Evolutionary conservation across 2,888 invertebrate species (phyloP), one percentile per base, ranked within the genome.

Genomic region (Drosophila bunnanda): DNA sequence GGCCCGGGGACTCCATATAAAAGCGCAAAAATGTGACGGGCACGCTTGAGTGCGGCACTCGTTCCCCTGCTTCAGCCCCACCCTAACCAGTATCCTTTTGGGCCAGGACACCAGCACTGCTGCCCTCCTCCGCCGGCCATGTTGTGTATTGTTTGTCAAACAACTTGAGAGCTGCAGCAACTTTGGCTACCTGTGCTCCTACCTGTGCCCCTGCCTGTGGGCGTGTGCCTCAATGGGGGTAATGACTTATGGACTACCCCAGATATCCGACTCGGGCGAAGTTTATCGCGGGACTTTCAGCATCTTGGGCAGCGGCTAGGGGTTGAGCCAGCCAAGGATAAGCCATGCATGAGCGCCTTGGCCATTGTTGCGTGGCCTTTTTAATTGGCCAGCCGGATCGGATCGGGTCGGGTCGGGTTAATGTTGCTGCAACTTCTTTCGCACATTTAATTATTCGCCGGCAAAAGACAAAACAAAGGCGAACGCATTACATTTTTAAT

Each of bases 1-100:
- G 28, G n/a, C 15, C 61, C 17, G 67, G 44, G 32, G 46, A 44
- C 43, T 55, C 32, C 52, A 61, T 55, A 62, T 73, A 76, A 78
- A 82, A 78, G 79, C 74, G 86, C 83, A 85, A 88, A 73, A 88
- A 86, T 83, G 88, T 83, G 87, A 88, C 83, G 71, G 72, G 89
- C 64, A 82, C 84, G 83, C 87, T 86, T 77, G 83, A 86, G 87
- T 88, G 86, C 82, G 52, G 62, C 77, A 48, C 72, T 73, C 61
- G 53, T 66, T 53, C 55, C 54, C 72, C 52, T 67, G 32, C 30
- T 36, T 39, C 44, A 15, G n/a, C 41, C 58, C 28, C n/a, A 41
- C 20, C 52, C 52, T 9, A 20, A 39, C 54, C 43, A 15, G 44
- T 34, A 34, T 34, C n/a, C 28, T 55, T 55, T 43, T 25, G 15